Evolutionary conservation across 1,140 invertebrate species (phyloP).

Genomic region (Brachionus asplanchnoidis): DNA sequence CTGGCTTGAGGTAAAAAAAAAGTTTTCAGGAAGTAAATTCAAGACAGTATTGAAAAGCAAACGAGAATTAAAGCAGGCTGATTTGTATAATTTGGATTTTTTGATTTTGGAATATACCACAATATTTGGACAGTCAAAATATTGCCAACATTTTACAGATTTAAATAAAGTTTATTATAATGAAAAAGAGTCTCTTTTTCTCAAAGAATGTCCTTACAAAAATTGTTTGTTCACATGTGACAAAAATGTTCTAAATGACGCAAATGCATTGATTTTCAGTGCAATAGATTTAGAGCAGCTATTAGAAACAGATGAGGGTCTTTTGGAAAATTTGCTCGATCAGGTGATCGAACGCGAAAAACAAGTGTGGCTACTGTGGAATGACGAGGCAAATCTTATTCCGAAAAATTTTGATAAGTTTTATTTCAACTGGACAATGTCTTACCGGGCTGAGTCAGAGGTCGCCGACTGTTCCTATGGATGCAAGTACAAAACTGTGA

Average conservation of each 20-base stretch:
- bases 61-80: not conserved
- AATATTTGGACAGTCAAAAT: not conserved
- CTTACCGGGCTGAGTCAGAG: not conserved
- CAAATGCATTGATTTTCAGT: constrained; percentile 1
- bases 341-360: not conserved
- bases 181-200: not conserved
- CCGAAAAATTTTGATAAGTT: not conserved
- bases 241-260: not conserved
- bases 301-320: not conserved
- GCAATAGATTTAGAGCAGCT: not conserved
- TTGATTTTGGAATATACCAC: not conserved
- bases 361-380: constrained; percentile 27
- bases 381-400: constrained; percentile 6
- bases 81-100: not conserved
- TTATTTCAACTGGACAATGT: constrained; percentile 35
- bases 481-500: not conserved
- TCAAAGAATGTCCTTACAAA: constrained; percentile 37
- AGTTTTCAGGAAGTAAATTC: not conserved
- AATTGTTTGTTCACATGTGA: constrained; percentile 23
- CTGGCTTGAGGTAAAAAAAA: not conserved
- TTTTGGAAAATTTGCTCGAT: not conserved
- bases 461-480: constrained; percentile 29
- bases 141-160: not conserved
- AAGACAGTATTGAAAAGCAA: not conserved
- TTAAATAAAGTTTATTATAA: not conserved